phyloP scores from a whole-genome alignment of 2,888 invertebrate genomes.

The Euplagia quadripunctaria region DNA sequence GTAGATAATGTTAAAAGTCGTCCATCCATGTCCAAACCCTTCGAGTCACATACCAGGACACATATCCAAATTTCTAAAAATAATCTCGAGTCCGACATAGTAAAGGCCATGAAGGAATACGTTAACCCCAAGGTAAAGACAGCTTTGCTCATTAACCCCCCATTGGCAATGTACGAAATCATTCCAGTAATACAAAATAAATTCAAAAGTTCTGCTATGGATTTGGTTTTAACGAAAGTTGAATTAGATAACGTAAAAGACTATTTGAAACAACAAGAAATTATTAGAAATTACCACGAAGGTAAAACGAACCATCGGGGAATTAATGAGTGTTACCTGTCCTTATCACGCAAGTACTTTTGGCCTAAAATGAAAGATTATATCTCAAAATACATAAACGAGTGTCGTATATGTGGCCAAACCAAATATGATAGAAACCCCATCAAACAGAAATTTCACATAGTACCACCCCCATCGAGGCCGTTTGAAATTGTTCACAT shows the following conservation, averaged over 20 bases:
- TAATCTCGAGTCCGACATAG: too few relatives aligned
- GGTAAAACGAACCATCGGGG: too few relatives aligned
- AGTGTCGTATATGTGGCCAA: background rate
- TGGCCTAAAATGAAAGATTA: too few relatives aligned
- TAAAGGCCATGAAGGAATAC: too few relatives aligned
- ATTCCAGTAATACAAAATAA: background rate
- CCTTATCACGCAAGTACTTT: too few relatives aligned
- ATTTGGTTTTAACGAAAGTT: background rate
- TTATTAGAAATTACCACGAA: too few relatives aligned
- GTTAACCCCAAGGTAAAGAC: background rate
- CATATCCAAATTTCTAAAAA: too few relatives aligned
- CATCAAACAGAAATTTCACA: background rate
- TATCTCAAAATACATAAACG: background rate
- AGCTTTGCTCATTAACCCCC: background rate
- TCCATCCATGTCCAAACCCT: too few relatives aligned
- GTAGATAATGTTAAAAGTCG: too few relatives aligned
- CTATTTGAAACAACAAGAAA: too few relatives aligned
- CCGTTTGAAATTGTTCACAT: background rate
- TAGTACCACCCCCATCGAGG: slow-evolving; percentile 18
- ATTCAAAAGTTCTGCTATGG: background rate
- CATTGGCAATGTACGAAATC: background rate
- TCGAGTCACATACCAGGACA: too few relatives aligned
- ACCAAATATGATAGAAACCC: slow-evolving; percentile 2
- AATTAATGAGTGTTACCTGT: too few relatives aligned
- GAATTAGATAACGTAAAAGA: slow-evolving; percentile 1